phyloP scores from a whole-genome alignment of 2,888 invertebrate species.

The Oscheius sp. region DNA sequence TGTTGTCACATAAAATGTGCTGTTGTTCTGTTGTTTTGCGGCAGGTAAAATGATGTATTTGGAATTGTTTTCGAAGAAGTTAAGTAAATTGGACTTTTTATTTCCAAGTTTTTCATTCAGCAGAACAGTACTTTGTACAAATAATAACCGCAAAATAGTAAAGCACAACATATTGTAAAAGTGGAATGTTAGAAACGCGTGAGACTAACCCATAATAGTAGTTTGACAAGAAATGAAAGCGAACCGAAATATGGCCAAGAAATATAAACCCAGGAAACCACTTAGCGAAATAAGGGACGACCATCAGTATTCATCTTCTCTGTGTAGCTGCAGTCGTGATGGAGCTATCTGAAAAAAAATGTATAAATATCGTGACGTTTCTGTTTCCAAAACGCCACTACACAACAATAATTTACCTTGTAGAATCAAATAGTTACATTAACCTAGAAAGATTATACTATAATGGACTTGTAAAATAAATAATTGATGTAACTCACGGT shows the following conservation, averaged over 20 bases:
- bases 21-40: neutral
- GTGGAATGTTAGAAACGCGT: neutral
- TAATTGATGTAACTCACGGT: conserved; percentile 41
- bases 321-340: conserved; percentile 18
- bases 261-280: neutral
- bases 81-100: neutral
- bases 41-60: too few relatives aligned
- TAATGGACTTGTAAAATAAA: neutral
- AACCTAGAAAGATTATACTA: conserved; percentile 3
- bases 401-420: conserved; percentile 11
- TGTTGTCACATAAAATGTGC: neutral
- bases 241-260: conserved; percentile 1
- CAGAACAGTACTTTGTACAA: too few relatives aligned
- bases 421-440: conserved; percentile 4
- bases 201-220: conserved; percentile 14
- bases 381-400: too few relatives aligned
- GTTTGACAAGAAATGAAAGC: neutral
- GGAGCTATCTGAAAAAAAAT: conserved; percentile 11
- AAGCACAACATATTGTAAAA: neutral
- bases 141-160: neutral
- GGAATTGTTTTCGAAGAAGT: too few relatives aligned
- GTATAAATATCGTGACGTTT: too few relatives aligned
- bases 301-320: too few relatives aligned
- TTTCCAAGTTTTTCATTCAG: neutral
- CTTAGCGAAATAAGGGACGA: neutral